Percentiles rank a stretch among this genome's conserved stretches.
phyloP scores from a whole-genome alignment of 2,113 vertebrate species.

The Tachycineta bicolor region DNA sequence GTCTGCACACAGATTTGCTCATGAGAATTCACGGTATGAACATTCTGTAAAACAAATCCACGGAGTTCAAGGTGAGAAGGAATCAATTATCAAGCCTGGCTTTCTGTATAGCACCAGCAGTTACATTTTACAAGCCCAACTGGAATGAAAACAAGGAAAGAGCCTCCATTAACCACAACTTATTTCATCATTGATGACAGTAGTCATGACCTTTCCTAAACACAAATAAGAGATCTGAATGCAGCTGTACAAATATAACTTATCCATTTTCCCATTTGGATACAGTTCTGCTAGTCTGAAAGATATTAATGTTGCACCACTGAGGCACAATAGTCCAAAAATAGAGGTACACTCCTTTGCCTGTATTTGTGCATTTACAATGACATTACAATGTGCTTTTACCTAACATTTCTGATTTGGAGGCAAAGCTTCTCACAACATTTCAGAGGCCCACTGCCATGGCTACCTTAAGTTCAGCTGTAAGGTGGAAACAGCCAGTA shows the following conservation, averaged over 20 bases:
- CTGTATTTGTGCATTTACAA: background rate
- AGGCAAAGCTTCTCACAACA: background rate
- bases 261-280: accelerated
- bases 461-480: background rate
- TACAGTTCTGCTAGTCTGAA: background rate
- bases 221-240: background rate
- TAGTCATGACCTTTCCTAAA: background rate
- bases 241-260: background rate
- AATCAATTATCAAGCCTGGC: background rate
- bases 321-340: background rate
- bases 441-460: background rate
- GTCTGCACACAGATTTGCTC: background rate
- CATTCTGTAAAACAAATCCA: background rate
- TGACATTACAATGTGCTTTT: background rate
- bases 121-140: background rate
- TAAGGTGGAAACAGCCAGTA: background rate
- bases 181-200: background rate
- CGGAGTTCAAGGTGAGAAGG: background rate
- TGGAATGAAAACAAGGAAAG: background rate
- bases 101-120: background rate
- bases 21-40: background rate
- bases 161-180: background rate
- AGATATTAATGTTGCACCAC: background rate
- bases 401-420: background rate
- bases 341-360: background rate